Percentiles rank a stretch among this genome's conserved stretches.
phyloP scores from a whole-genome alignment of 2,888 invertebrate species.

The Nasonia oneida region DNA sequence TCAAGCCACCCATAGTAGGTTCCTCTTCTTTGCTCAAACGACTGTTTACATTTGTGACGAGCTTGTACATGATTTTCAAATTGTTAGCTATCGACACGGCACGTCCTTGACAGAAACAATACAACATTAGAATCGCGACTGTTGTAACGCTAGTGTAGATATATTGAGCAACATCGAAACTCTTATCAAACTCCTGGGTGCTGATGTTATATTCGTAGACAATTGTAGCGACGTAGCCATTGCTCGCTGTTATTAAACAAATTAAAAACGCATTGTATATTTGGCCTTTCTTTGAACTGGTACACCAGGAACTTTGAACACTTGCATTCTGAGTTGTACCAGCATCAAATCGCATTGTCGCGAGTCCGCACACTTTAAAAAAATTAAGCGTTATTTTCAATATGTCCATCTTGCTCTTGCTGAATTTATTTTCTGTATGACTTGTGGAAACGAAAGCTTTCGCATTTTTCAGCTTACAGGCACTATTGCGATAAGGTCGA shows the following conservation, averaged over 20 bases:
- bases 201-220: not conserved
- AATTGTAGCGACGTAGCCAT: not conserved
- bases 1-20: not conserved
- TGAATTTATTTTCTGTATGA: not conserved
- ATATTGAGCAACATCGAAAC: not conserved
- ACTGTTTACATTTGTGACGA: not conserved
- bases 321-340: not conserved
- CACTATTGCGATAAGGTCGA: no score
- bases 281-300: not conserved
- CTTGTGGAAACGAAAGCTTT: no score
- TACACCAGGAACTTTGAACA: not conserved
- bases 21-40: not conserved
- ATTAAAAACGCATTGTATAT: not conserved
- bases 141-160: not conserved
- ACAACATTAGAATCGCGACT: not conserved
- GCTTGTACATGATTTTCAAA: not conserved
- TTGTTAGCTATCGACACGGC: not conserved
- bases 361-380: conserved; percentile 11
- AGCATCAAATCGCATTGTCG: not conserved
- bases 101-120: not conserved
- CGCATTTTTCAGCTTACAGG: no score
- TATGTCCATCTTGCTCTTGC: not conserved
- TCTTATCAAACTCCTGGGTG: not conserved
- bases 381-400: not conserved
- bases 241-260: not conserved